These are phyloP conservation scores for Callimorpha dominula DNA, from an alignment of 2,888 invertebrate species.

Conservation along the genomic window DNA sequence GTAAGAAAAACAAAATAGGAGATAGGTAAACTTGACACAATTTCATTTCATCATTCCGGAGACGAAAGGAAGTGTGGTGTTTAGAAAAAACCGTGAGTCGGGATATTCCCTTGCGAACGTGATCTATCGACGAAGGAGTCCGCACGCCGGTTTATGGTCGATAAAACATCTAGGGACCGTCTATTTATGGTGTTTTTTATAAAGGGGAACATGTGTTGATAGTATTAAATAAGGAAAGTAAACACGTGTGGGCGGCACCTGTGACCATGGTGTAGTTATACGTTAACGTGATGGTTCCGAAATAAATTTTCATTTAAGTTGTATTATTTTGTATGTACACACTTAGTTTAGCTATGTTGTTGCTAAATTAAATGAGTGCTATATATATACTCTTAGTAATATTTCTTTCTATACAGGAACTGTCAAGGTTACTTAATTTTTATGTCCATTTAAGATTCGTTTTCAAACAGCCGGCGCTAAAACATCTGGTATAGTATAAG, in stretches of 20 bases:
- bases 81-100: constrained; percentile 46
- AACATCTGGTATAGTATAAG: too few species aligned
- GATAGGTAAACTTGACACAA: constrained; percentile 30
- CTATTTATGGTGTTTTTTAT: constrained; percentile 78
- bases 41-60: constrained; percentile 43
- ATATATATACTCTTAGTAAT: too few species aligned
- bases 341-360: too few species aligned
- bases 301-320: background rate
- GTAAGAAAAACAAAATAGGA: constrained; percentile 17
- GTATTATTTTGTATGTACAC: background rate
- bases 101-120: constrained; percentile 68
- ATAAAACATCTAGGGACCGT: constrained; percentile 78
- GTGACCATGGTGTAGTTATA: constrained; percentile 42
- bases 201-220: constrained; percentile 73
- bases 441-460: too few species aligned
- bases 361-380: too few species aligned
- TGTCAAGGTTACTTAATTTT: too few species aligned
- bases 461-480: too few species aligned
- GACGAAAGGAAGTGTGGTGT: constrained; percentile 44
- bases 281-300: background rate
- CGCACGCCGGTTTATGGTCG: constrained; percentile 79
- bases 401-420: too few species aligned
- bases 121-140: constrained; percentile 74
- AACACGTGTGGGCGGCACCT: constrained; percentile 65
- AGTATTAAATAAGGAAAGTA: constrained; percentile 66